These are phyloP conservation scores for Pardalotus punctatus DNA, from an alignment of 2,113 vertebrate genomes.

Conservation along the genomic window DNA sequence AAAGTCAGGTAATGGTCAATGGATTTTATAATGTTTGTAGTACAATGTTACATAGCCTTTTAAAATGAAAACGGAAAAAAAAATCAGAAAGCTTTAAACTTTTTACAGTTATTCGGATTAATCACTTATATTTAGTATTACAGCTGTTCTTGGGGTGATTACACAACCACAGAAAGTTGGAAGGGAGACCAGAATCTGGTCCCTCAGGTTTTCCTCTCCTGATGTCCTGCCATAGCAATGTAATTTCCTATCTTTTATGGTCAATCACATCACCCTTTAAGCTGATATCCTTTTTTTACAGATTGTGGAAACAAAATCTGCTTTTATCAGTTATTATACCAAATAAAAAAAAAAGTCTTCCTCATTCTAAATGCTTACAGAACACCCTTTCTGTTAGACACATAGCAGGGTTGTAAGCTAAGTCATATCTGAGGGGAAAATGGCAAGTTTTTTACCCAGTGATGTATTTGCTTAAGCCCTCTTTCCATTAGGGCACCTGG, in stretches of 20 bases:
- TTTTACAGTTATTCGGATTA: background rate
- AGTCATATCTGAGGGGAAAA: background rate
- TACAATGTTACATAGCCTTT: background rate
- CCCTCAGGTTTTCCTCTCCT: background rate
- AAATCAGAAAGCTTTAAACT: background rate
- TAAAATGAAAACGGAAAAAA: background rate
- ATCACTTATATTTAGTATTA: background rate
- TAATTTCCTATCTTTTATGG: background rate
- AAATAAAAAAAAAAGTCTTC: background rate
- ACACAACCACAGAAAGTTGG: background rate
- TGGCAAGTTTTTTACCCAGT: background rate
- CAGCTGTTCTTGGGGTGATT: background rate
- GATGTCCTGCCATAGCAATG: background rate
- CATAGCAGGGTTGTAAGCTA: background rate
- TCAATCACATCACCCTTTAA: background rate
- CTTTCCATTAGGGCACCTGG: slow-evolving; percentile 43
- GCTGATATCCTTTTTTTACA: background rate
- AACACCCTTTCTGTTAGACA: background rate
- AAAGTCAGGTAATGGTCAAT: background rate
- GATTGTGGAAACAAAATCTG: background rate
- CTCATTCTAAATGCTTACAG: background rate
- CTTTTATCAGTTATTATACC: background rate
- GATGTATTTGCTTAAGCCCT: background rate
- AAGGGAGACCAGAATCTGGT: background rate
- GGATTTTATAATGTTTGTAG: background rate